Conservation (phyloP, 1,140 invertebrate species). For the Whitmania pigra region DNA sequence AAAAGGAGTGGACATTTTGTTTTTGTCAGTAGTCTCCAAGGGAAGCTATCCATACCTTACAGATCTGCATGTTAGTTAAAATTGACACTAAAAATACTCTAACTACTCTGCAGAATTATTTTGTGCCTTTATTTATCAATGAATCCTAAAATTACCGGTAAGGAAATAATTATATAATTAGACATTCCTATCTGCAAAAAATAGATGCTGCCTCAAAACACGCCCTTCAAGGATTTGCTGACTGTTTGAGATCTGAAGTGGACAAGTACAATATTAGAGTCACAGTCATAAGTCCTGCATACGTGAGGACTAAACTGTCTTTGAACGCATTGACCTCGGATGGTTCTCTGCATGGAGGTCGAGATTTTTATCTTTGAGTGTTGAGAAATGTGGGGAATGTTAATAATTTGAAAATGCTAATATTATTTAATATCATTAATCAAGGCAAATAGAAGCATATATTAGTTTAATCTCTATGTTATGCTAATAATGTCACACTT, state of each 20-base stretch:
- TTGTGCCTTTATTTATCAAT: constrained; percentile 8
- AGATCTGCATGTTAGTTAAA: constrained; percentile 49
- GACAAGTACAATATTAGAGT: constrained; percentile 60
- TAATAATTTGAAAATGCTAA: neutral
- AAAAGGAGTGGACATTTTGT: constrained; percentile 67
- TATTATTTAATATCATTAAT: neutral
- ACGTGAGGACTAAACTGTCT: constrained; percentile 74
- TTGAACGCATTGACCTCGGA: constrained; percentile 68
- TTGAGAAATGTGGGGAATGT: neutral
- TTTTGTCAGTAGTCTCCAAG: constrained; percentile 83
- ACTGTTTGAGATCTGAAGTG: constrained; percentile 46
- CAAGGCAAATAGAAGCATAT: neutral
- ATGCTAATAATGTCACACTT: constrained; percentile 4
- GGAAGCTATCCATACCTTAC: constrained; percentile 69
- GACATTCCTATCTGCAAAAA: neutral
- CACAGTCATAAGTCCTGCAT: constrained; percentile 70
- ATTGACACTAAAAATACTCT: neutral
- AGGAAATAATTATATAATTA: too few species aligned
- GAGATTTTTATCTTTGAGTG: neutral
- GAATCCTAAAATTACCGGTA: neutral
- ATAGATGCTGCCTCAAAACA: constrained; percentile 83
- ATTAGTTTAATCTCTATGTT: constrained; percentile 13
- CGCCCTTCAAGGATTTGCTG: constrained; percentile 53
- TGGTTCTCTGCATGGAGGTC: constrained; percentile 65
- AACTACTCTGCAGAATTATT: neutral